Evolutionary conservation across 35 echinoderm and acorn worm species (phyloP).

Genomic region (Apostichopus californicus): DNA sequence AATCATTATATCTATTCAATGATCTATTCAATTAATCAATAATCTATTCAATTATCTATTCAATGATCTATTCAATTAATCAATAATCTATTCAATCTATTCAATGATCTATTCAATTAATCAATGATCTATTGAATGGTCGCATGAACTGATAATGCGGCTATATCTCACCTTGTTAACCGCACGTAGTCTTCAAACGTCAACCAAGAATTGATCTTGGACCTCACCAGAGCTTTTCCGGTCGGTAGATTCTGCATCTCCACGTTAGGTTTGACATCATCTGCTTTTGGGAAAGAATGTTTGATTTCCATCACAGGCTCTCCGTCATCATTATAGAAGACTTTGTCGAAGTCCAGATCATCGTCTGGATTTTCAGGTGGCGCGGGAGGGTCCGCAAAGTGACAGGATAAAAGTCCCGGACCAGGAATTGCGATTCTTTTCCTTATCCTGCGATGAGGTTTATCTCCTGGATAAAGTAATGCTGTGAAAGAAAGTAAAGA

Average conservation of each 20-base stretch:
- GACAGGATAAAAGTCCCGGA: slow-evolving; percentile 66
- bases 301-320: slow-evolving; percentile 89
- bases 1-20: neutral
- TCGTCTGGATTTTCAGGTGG: slow-evolving; percentile 63
- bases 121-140: neutral
- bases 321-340: slow-evolving; percentile 74
- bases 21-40: neutral
- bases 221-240: slow-evolving; percentile 82
- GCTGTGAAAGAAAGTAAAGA: slow-evolving; percentile 47
- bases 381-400: slow-evolving; percentile 88
- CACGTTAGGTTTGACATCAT: slow-evolving; percentile 56
- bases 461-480: slow-evolving; percentile 91
- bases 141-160: neutral
- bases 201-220: slow-evolving; percentile 92
- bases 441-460: slow-evolving; percentile 62
- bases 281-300: slow-evolving; percentile 80
- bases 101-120: neutral
- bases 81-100: neutral
- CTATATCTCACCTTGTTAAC: slow-evolving; percentile 74
- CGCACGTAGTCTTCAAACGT: slow-evolving; percentile 93
- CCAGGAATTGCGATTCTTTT: slow-evolving; percentile 68
- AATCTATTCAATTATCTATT: neutral
- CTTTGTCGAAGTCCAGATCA: slow-evolving; percentile 76
- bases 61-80: neutral
- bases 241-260: slow-evolving; percentile 82